Evolutionary conservation across 2,113 vertebrate genomes (phyloP).

Genomic region (Parus major): DNA sequence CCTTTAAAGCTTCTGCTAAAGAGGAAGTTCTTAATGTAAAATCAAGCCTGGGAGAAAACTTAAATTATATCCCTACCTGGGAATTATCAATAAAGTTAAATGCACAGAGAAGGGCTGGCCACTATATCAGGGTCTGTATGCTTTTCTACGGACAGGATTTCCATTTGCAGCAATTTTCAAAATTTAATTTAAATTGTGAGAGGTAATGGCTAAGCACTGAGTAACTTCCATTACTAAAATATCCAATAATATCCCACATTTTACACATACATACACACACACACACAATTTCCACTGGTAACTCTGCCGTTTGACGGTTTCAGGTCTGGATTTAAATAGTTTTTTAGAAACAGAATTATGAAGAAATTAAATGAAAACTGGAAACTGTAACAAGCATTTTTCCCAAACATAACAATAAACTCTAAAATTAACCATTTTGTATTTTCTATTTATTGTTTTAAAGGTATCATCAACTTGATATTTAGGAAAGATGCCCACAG

Average conservation of each 20-base stretch:
- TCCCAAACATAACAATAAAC: not conserved
- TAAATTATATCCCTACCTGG: conserved; percentile 36
- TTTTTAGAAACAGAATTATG: not conserved
- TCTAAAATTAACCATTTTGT: not conserved
- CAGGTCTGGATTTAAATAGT: not conserved
- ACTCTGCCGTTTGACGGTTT: not conserved
- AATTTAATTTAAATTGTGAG: conserved; percentile 59
- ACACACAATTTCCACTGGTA: not conserved
- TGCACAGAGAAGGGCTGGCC: not conserved
- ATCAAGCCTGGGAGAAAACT: conserved; percentile 29
- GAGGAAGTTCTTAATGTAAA: conserved; percentile 15
- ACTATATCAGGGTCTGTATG: conserved; percentile 18
- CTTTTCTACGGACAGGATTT: conserved; percentile 39
- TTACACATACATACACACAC: not conserved
- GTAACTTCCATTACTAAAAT: conserved; percentile 33
- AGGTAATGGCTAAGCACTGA: conserved; percentile 34
- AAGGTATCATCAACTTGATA: not conserved
- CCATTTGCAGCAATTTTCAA: conserved; percentile 52
- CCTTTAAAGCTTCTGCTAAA: not conserved
- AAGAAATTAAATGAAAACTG: not conserved
- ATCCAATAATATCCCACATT: not conserved
- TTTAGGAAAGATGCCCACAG: not conserved
- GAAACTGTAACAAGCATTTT: not conserved
- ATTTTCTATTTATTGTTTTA: not conserved
- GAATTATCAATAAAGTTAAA: conserved; percentile 50